Conservation (phyloP, 1,140 invertebrate genomes). For the Calliopsis andreniformis region DNA sequence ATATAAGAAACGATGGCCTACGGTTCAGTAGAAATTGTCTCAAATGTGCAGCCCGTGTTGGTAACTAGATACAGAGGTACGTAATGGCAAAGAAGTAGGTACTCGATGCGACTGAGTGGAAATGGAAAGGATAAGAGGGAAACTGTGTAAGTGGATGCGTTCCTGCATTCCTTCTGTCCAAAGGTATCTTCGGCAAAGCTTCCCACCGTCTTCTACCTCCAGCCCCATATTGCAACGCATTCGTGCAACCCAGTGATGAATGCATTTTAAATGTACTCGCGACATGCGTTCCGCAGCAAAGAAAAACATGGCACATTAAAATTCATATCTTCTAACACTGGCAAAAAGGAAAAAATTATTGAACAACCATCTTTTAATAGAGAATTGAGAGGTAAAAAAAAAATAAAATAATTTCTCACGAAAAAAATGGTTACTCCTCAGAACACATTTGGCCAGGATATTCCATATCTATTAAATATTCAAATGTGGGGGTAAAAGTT, state of each 20-base stretch:
- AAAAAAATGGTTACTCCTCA: no score
- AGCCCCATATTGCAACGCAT: not conserved
- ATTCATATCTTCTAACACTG: no score
- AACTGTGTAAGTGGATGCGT: slow-evolving; percentile 62
- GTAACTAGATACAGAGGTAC: slow-evolving; percentile 52
- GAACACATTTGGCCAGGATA: no score
- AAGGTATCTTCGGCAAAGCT: slow-evolving; percentile 25
- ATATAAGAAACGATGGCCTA: not conserved
- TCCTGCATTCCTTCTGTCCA: slow-evolving; percentile 41
- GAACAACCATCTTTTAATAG: no score
- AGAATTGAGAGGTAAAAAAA: no score
- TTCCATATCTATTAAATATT: no score
- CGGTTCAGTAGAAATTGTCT: slow-evolving; percentile 53
- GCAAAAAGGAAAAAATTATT: no score
- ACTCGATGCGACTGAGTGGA: slow-evolving; percentile 62
- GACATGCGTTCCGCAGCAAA: not conserved
- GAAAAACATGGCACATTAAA: no score
- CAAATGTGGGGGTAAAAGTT: no score
- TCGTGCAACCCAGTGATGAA: not conserved
- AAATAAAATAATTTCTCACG: no score
- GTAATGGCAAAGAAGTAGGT: slow-evolving; percentile 59
- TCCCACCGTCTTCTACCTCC: slow-evolving; percentile 7
- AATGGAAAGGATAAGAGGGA: slow-evolving; percentile 61
- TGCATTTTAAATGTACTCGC: slow-evolving; percentile 21
- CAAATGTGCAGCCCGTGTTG: slow-evolving; percentile 34